These are phyloP conservation scores for Nymphicus hollandicus DNA, from an alignment of 2,113 vertebrate genomes.

Conservation along the genomic window DNA sequence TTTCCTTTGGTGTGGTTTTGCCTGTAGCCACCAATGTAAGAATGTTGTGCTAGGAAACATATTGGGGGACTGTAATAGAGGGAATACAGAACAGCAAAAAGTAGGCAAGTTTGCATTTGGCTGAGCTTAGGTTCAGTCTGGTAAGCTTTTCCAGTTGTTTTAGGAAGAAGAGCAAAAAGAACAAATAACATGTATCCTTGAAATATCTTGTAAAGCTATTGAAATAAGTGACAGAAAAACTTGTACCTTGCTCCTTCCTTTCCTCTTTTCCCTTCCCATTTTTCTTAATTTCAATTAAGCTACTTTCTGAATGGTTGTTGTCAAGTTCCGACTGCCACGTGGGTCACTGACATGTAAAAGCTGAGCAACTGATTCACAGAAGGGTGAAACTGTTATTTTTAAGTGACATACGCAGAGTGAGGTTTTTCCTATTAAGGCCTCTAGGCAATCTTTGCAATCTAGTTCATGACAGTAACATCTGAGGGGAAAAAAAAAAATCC, in stretches of 20 bases:
- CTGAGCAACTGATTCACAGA: background rate
- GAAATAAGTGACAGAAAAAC: background rate
- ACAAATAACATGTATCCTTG: background rate
- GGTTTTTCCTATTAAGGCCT: background rate
- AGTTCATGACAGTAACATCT: background rate
- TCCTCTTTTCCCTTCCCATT: background rate
- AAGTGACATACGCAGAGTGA: background rate
- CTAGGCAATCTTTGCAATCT: background rate
- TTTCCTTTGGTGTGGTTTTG: background rate
- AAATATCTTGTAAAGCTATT: background rate
- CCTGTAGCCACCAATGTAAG: background rate
- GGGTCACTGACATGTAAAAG: background rate
- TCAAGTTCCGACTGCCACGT: background rate
- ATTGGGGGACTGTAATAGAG: background rate
- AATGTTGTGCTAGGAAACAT: background rate
- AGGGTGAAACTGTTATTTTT: background rate
- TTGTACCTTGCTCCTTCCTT: background rate
- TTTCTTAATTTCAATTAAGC: background rate
- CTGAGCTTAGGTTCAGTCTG: background rate
- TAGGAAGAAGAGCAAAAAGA: background rate
- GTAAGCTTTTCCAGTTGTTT: background rate
- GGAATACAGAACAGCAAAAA: background rate
- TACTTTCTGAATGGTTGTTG: background rate
- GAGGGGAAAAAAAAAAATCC: background rate
- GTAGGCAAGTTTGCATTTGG: background rate